phyloP scores from a whole-genome alignment of 2,888 invertebrate species.

The Nebria brevicollis region DNA sequence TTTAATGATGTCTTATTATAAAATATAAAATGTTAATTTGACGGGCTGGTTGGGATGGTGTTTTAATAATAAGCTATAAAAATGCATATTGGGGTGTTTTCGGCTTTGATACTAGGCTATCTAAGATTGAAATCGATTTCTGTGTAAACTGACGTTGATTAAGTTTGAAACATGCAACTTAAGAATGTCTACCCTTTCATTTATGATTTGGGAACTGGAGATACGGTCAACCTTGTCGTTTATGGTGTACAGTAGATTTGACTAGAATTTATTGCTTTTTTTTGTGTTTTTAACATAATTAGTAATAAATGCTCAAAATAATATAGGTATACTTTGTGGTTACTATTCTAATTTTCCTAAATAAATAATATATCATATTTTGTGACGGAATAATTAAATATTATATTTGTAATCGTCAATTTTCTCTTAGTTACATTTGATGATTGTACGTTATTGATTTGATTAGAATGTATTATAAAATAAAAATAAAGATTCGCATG shows the following conservation, averaged over 20 bases:
- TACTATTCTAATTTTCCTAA: too few species aligned
- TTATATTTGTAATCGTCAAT: too few species aligned
- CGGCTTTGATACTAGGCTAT: neutral
- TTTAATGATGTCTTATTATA: conserved; percentile 39
- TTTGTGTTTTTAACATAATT: too few species aligned
- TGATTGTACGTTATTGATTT: too few species aligned
- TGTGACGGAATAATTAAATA: too few species aligned
- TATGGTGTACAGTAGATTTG: too few species aligned
- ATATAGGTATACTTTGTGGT: too few species aligned
- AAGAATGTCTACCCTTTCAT: neutral
- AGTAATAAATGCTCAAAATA: too few species aligned
- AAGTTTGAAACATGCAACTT: conserved; percentile 17
- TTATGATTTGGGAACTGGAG: neutral
- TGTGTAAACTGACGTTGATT: conserved; percentile 13
- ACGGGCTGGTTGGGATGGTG: neutral
- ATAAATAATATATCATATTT: too few species aligned
- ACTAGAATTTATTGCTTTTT: too few species aligned
- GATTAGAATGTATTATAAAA: neutral
- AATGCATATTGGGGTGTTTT: conserved; percentile 13
- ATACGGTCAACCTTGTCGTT: too few species aligned
- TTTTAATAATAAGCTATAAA: conserved; percentile 14
- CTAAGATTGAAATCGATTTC: conserved; percentile 18
- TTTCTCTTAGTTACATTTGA: too few species aligned
- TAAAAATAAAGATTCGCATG: neutral
- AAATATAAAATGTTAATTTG: conserved; percentile 2